Conservation (phyloP, 1,140 invertebrate genomes). For the Ceratosolen solmsi region DNA sequence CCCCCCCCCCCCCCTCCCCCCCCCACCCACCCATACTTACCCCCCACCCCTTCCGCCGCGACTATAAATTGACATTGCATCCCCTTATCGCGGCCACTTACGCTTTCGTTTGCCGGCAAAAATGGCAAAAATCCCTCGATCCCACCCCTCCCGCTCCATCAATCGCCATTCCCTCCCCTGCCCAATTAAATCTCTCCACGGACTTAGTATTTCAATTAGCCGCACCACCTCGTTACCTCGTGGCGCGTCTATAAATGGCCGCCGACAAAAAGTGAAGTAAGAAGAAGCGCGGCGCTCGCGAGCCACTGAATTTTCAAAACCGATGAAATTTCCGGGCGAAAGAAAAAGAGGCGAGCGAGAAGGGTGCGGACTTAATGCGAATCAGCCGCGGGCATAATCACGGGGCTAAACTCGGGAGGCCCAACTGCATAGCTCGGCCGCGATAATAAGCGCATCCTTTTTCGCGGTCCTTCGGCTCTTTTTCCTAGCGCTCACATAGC, state of each 20-base stretch:
- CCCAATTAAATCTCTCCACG: neutral
- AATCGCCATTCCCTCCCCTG: too few relatives aligned
- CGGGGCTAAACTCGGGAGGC: neutral
- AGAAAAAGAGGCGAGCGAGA: neutral
- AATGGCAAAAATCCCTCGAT: too few relatives aligned
- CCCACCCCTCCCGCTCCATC: too few relatives aligned
- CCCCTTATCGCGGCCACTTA: conserved; percentile 50
- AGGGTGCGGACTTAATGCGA: neutral
- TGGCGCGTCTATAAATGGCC: neutral
- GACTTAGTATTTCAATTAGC: conserved; percentile 34
- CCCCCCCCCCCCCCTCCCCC: too few relatives aligned
- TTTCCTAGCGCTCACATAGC: conserved; percentile 16
- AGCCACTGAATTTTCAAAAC: too few relatives aligned
- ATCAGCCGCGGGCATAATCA: conserved; percentile 21
- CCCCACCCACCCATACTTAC: too few relatives aligned
- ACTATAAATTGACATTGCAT: neutral
- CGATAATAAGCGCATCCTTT: conserved; percentile 24
- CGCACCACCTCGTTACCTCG: conserved; percentile 8
- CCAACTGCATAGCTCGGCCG: conserved; percentile 23
- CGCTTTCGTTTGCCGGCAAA: neutral
- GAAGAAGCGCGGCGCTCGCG: neutral
- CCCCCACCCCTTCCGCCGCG: neutral
- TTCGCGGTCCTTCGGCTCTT: neutral
- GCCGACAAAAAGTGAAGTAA: neutral
- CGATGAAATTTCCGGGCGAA: too few relatives aligned